Evolutionary conservation across 2,113 vertebrate species (phyloP).

Genomic region (Motacilla tschutschensis): DNA sequence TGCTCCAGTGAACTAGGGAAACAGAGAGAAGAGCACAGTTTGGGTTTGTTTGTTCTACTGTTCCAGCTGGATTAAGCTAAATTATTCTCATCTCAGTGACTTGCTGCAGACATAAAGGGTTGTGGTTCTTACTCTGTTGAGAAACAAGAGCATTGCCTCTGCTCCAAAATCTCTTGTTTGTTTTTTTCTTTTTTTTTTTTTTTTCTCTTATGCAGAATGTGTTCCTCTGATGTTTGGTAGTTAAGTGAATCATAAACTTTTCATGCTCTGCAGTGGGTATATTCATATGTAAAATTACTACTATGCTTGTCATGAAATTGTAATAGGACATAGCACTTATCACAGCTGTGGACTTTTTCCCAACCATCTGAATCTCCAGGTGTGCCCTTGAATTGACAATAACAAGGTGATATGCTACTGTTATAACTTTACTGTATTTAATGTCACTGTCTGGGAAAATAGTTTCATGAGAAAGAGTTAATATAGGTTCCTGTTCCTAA

Average conservation of each 20-base stretch:
- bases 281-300: background rate
- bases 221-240: background rate
- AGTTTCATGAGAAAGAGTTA: background rate
- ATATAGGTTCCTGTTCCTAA: background rate
- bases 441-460: background rate
- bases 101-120: background rate
- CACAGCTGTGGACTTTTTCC: constrained; percentile 10
- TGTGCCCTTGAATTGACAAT: constrained; percentile 8
- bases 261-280: constrained; percentile 13
- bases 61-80: constrained; percentile 14
- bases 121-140: background rate
- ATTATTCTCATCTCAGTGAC: background rate
- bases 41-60: background rate
- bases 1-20: constrained; percentile 4
- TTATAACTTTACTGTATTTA: background rate
- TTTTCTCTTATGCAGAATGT: background rate
- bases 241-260: constrained; percentile 33
- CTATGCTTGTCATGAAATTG: constrained; percentile 12
- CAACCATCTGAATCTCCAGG: constrained; percentile 1
- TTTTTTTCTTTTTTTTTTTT: background rate
- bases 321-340: background rate
- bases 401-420: background rate
- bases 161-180: background rate
- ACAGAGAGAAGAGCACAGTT: accelerated
- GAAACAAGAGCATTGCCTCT: background rate